Evolutionary conservation across 2,113 vertebrate genomes (phyloP).

Genomic region (Pandion haliaetus): DNA sequence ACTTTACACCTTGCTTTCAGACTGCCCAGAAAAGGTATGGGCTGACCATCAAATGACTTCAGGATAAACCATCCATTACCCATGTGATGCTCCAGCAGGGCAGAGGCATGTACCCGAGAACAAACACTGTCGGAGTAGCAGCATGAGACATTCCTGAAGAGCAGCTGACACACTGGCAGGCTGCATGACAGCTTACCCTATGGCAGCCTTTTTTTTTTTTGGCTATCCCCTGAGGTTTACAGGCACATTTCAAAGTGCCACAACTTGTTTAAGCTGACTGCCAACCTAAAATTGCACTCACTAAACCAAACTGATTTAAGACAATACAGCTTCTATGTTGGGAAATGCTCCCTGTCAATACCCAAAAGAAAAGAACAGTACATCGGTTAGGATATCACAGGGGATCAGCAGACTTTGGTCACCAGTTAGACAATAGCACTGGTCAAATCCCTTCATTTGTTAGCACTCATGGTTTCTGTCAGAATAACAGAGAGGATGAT

Average conservation of each 20-base stretch:
- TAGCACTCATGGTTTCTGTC: not conserved
- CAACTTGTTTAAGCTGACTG: not conserved
- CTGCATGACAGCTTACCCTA: not conserved
- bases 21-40: not conserved
- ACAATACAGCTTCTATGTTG: not conserved
- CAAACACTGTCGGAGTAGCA: not conserved
- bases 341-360: not conserved
- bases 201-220: not conserved
- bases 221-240: not conserved
- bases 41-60: not conserved
- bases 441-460: not conserved
- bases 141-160: not conserved
- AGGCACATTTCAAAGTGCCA: not conserved
- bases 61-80: not conserved
- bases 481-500: not conserved
- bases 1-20: not conserved
- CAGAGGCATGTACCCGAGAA: not conserved
- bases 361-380: not conserved
- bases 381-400: not conserved
- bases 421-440: not conserved
- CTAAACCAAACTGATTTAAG: not conserved
- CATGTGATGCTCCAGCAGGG: not conserved
- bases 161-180: not conserved
- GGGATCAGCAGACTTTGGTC: not conserved
- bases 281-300: accelerated